Evolutionary conservation across 2,113 vertebrate species (phyloP), one percentile per base, ranked within the genome.

Genomic region (Siniperca chuatsi): DNA sequence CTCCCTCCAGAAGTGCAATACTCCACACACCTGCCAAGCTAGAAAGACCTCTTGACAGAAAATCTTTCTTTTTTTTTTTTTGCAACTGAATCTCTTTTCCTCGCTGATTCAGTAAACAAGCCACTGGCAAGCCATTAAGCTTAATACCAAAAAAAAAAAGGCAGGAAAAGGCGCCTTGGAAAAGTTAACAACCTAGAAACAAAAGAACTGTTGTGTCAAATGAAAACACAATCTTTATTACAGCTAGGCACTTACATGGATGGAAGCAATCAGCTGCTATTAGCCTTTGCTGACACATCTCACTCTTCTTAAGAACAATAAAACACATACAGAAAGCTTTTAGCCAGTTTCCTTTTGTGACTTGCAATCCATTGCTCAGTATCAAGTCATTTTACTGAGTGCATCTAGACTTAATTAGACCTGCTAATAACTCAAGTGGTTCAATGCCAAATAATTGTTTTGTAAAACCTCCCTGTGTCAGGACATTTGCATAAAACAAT

Each of bases 181-280:
- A 94, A 95, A 93, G 83, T 94, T 93, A 90, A 93, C 92, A 93
- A 89, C 89, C 76, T 78, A 62, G 77, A 93, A 94, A 93, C 92
- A 94, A 93, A 91, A 89, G 88, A 89, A 83, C 71, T 89, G 89
- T 90, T 94, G 90, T 90, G 89, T 90, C 85, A 92, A 72, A 92
- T 55, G 71, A 81, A 83, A 92, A 90, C 69, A 81, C 67, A 78
- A 87, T 81, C 76, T 74, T 85, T 82, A 83, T 88, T 84, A 89
- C 60, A 82, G 70, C 89, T 35, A 57, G 50, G 57, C 85, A 88
- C 81, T 78, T 85, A 70, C 78, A 87, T 68, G 86, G 89, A 93
- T 91, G 91, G 90, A 93, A 93, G 91, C 90, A 93, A 94, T 94
- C 91, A 89, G 88, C 78, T 81, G 90, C 84, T 88, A 89, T 92